Evolutionary conservation across 2,888 invertebrate species (phyloP).

Genomic region (Andrena chrysosceles): DNA sequence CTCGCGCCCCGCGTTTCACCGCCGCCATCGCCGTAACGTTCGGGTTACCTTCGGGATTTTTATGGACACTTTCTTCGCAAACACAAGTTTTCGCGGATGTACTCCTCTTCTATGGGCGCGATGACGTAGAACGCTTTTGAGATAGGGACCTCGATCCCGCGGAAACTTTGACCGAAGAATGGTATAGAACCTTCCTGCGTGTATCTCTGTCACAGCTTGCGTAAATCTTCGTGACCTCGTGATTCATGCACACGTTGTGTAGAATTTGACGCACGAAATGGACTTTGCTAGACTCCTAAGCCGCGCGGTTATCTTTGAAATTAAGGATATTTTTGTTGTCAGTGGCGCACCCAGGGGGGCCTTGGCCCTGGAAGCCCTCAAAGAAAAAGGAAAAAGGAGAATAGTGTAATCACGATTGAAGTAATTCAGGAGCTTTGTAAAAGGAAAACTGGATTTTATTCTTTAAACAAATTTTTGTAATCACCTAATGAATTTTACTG

Average conservation of each 20-base stretch:
- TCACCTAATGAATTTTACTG: no score
- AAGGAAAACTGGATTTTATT: no score
- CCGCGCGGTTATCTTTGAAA: background rate
- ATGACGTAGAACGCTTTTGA: constrained; percentile 2
- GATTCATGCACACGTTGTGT: background rate
- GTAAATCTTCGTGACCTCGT: background rate
- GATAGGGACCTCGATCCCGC: background rate
- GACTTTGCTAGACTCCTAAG: background rate
- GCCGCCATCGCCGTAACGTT: background rate
- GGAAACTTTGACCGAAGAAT: constrained; percentile 4
- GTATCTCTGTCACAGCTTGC: background rate
- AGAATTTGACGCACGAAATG: background rate
- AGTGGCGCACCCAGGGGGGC: no score
- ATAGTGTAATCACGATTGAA: no score
- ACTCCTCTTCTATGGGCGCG: background rate
- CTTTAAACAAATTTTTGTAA: no score
- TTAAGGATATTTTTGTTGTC: background rate
- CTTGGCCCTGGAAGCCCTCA: no score
- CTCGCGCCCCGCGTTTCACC: background rate
- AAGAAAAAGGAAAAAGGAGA: no score
- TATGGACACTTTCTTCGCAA: background rate
- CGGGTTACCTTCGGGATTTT: background rate
- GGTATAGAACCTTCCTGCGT: background rate
- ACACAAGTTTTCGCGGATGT: background rate
- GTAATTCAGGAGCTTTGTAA: no score